Base-by-base conservation (phyloP, 2,888 invertebrate genomes). In the Parascotia fuliginaria region DNA sequence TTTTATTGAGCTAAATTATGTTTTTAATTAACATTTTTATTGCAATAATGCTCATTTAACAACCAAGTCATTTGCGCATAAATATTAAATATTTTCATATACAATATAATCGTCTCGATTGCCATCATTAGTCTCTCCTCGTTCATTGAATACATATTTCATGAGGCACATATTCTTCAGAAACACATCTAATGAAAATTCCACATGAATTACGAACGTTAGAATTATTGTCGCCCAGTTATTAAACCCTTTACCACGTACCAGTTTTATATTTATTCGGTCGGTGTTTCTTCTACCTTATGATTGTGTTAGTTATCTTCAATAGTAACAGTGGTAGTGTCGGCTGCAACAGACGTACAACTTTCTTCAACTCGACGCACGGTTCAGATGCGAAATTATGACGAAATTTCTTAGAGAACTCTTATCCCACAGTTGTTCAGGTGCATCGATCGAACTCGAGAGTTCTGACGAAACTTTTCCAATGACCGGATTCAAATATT, bases 401-500 rank as follows among this genome's bases (percentile, higher is more conserved):
- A 73, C 50, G 63, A 69, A 75, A 75, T 72, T 75, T 65, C 56
- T 70, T 71, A 52, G 36, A 75, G 67, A 73, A 73, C 71, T 72
- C 73, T 73, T 56, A 65, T 45, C 53, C 47, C 43, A 53, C 42
- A 51, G 42, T 59, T 67, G 59, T 65, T 69, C 76, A 79, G 75
- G 73, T 79, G 77, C 77, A 78, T 77, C 75, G 79, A 77, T 79
- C 75, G 75, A 70, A 61, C 60, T 67, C 40, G 38, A 64, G 65
- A 42, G 50, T 62, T 49, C 68, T 65, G 72, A 57, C 64, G 61
- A 65, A 79, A 77, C 70, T 77, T 79, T 70, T 54, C 69, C 77
- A 75, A 77, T 79, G 77, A 79, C 77, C 75, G 77, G 73, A 83
- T 85, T 81, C 83, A 79, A 87, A 87, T 83, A 85, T 86, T 86